phyloP scores from a whole-genome alignment of 1,140 invertebrate genomes.

The Campoletis sonorensis region DNA sequence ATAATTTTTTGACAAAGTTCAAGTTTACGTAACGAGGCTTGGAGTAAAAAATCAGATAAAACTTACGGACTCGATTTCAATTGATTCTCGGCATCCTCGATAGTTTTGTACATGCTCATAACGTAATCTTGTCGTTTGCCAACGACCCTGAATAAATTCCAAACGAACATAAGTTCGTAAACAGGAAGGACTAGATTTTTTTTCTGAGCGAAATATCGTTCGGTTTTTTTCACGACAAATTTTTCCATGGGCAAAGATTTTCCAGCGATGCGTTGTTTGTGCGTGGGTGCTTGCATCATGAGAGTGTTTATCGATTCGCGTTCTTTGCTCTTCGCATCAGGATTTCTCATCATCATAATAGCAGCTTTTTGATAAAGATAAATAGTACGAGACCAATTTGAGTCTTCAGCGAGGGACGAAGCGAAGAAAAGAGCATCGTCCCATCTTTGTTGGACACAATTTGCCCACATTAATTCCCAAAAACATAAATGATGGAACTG shows the following conservation, averaged over 20 bases:
- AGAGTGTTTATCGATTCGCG: slow-evolving; percentile 77
- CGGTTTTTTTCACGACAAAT: slow-evolving; percentile 91
- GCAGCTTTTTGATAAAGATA: slow-evolving; percentile 94
- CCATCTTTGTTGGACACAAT: slow-evolving; percentile 84
- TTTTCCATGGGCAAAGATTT: slow-evolving; percentile 98
- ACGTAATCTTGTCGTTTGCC: slow-evolving; percentile 83
- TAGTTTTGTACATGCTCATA: slow-evolving; percentile 83
- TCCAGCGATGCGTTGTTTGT: slow-evolving; percentile 94
- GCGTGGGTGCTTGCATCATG: slow-evolving; percentile 85
- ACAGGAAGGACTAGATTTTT: slow-evolving; percentile 87
- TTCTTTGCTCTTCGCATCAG: slow-evolving; percentile 77
- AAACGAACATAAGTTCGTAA: slow-evolving; percentile 93
- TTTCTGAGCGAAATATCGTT: slow-evolving; percentile 86
- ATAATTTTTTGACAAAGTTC: slow-evolving; percentile 7
- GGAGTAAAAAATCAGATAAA: slow-evolving; percentile 26
- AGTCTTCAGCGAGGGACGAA: slow-evolving; percentile 84
- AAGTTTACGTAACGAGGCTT: not conserved
- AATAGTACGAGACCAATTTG: slow-evolving; percentile 93
- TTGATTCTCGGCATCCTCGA: slow-evolving; percentile 81
- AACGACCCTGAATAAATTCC: slow-evolving; percentile 94
- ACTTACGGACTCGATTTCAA: slow-evolving; percentile 68
- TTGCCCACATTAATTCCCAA: slow-evolving; percentile 96
- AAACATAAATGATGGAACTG: slow-evolving; percentile 97
- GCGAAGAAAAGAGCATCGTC: slow-evolving; percentile 85
- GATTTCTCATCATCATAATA: slow-evolving; percentile 85